phyloP scores from a whole-genome alignment of 2,797 vertebrate genomes.

The Threskiornis aethiopicus region DNA sequence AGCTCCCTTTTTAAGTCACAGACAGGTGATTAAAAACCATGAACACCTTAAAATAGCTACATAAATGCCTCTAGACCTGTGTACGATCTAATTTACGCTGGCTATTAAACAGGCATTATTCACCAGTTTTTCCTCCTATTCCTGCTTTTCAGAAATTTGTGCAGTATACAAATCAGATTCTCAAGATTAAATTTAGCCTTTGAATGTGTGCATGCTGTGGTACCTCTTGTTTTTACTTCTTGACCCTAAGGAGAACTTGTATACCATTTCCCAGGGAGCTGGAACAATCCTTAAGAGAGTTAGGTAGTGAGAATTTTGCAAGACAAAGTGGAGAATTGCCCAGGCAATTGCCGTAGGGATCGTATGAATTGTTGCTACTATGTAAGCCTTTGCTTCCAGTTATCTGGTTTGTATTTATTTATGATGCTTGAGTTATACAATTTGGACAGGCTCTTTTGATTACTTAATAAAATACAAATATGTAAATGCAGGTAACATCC shows the following conservation, averaged over 20 bases:
- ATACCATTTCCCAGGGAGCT: neutral
- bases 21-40: neutral
- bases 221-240: neutral
- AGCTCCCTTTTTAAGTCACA: neutral
- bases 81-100: neutral
- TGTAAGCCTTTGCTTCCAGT: neutral
- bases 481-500: conserved; percentile 16
- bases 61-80: neutral
- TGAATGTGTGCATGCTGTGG: neutral
- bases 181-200: neutral
- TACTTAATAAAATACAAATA: conserved; percentile 33
- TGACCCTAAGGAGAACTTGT: neutral
- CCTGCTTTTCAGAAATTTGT: neutral
- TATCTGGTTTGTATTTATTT: conserved; percentile 19
- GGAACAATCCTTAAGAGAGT: neutral
- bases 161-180: neutral
- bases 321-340: neutral
- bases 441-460: neutral
- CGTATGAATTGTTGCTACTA: neutral
- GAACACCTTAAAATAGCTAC: neutral
- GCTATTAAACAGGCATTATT: neutral
- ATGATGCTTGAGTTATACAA: neutral
- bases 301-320: neutral
- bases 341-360: neutral
- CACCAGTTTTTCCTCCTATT: neutral